Evolutionary conservation across 2,113 vertebrate genomes (phyloP).

Genomic region (Litocranius walleri): DNA sequence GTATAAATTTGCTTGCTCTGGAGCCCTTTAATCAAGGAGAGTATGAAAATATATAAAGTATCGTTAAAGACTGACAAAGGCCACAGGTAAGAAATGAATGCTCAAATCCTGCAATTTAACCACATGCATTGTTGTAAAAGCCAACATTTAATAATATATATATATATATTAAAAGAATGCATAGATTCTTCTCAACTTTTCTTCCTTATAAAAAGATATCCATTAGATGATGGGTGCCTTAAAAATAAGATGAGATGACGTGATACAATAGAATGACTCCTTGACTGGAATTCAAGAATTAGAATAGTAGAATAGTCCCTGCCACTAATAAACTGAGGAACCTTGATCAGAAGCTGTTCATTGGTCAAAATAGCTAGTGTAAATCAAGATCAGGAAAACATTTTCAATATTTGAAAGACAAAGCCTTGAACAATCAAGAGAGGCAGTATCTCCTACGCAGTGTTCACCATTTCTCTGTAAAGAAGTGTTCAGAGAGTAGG

Average conservation of each 20-base stretch:
- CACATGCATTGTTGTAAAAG: background rate
- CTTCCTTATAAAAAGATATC: background rate
- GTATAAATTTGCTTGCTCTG: background rate
- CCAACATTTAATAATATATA: background rate
- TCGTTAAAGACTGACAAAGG: background rate
- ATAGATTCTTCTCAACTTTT: background rate
- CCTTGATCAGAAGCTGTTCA: background rate
- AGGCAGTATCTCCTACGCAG: rapidly evolving
- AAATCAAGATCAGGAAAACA: background rate
- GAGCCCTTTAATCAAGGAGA: background rate
- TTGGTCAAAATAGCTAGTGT: background rate
- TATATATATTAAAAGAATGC: background rate
- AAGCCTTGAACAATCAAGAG: background rate
- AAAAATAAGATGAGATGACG: background rate
- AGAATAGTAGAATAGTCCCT: background rate
- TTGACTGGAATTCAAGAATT: background rate
- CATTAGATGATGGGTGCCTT: background rate
- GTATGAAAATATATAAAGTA: background rate
- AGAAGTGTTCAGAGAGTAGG: rapidly evolving
- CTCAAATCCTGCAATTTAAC: background rate
- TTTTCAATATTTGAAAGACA: background rate
- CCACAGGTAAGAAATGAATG: background rate
- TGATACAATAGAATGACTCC: background rate
- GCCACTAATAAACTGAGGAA: background rate
- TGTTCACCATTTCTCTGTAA: background rate